Evolutionary conservation across 2,888 invertebrate species (phyloP).

Genomic region (Himalopsyche kuldschensis): DNA sequence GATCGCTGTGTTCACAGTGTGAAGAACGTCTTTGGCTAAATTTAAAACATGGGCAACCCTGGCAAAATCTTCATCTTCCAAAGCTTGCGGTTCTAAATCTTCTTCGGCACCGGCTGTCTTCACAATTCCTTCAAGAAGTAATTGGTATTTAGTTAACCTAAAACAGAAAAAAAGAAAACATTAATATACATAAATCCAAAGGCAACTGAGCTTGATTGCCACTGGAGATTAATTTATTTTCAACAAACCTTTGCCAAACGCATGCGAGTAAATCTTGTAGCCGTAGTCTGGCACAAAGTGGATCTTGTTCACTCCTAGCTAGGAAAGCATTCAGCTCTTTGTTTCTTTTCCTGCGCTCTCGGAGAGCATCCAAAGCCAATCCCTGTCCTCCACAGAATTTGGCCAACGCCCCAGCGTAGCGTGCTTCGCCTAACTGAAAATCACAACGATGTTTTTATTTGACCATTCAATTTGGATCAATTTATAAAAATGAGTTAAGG

Average conservation of each 20-base stretch:
- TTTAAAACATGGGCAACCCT: slow-evolving; percentile 47
- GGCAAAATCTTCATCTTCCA: slow-evolving; percentile 45
- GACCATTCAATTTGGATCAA: not conserved
- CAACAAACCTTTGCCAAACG: slow-evolving; percentile 55
- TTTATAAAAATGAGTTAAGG: not conserved
- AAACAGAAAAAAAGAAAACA: slow-evolving; percentile 19
- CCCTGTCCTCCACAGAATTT: slow-evolving; percentile 88
- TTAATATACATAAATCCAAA: too few relatives aligned
- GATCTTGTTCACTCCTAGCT: slow-evolving; percentile 75
- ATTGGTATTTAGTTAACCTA: slow-evolving; percentile 57
- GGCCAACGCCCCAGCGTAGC: slow-evolving; percentile 73
- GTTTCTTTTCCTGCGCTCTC: slow-evolving; percentile 76
- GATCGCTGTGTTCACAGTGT: slow-evolving; percentile 54
- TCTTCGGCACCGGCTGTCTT: slow-evolving; percentile 47
- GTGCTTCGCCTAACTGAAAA: slow-evolving; percentile 68
- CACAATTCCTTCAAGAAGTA: slow-evolving; percentile 53
- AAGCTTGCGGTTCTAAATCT: slow-evolving; percentile 19
- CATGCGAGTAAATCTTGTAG: slow-evolving; percentile 73
- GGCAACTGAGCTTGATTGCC: not conserved
- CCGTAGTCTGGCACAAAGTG: slow-evolving; percentile 79
- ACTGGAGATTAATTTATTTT: not conserved
- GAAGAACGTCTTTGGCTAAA: slow-evolving; percentile 54
- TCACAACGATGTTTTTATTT: not conserved
- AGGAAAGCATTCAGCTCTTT: slow-evolving; percentile 79
- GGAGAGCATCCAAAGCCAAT: slow-evolving; percentile 78